These are phyloP conservation scores for Ceratosolen solmsi DNA, from an alignment of 1,140 invertebrate genomes.

Conservation along the genomic window DNA sequence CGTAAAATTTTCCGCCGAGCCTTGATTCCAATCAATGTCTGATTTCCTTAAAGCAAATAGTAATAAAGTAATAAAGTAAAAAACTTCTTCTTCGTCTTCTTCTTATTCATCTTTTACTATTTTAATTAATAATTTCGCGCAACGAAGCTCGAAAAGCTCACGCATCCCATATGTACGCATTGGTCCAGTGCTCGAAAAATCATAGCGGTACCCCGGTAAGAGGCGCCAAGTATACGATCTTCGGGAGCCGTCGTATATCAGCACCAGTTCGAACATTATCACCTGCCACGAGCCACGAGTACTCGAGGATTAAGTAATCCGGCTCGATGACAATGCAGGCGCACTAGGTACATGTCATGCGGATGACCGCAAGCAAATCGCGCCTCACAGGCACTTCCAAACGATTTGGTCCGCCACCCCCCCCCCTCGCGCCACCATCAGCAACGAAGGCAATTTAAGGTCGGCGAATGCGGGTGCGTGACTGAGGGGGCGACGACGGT, in stretches of 20 bases:
- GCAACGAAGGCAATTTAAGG: neutral
- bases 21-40: no score
- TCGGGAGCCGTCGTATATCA: slow-evolving; percentile 48
- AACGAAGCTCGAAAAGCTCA: no score
- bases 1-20: no score
- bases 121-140: no score
- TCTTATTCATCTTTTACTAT: no score
- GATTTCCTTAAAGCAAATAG: no score
- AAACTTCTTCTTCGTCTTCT: no score
- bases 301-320: slow-evolving; percentile 49
- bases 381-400: neutral
- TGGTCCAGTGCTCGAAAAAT: no score
- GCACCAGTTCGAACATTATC: slow-evolving; percentile 52
- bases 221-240: neutral
- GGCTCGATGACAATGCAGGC: slow-evolving; percentile 53
- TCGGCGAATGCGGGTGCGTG: neutral
- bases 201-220: no score
- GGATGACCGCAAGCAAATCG: neutral
- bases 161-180: no score
- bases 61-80: no score
- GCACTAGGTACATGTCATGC: neutral
- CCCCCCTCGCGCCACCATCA: neutral
- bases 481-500: neutral
- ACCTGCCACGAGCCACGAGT: slow-evolving; percentile 31
- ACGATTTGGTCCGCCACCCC: neutral